Conservation (phyloP, 2,797 vertebrate genomes). For the Tokudaia tokunoshimensis region DNA sequence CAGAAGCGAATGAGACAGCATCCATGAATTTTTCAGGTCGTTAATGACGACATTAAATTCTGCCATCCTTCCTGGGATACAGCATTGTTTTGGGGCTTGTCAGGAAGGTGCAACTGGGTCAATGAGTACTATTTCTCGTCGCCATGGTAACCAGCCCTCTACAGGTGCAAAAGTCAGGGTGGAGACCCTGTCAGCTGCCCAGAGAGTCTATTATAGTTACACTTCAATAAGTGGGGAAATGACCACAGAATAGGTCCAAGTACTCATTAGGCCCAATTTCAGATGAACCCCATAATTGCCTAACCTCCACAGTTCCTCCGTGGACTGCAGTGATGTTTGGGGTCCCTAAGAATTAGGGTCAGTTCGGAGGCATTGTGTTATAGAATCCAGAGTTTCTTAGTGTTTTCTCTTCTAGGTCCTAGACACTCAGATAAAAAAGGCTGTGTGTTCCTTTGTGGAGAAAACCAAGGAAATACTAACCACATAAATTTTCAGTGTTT, state of each 20-base stretch:
- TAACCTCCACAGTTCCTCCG: too few species aligned
- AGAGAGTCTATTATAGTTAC: neutral
- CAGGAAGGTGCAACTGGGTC: neutral
- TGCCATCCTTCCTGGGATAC: neutral
- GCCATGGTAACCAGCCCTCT: neutral
- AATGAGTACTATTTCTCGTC: neutral
- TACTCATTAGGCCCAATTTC: neutral
- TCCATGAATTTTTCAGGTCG: neutral
- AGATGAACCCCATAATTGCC: neutral
- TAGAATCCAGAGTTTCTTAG: neutral
- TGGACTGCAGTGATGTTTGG: neutral
- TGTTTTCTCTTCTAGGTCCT: neutral
- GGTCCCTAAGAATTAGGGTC: neutral
- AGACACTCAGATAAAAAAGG: neutral
- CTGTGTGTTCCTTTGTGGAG: neutral
- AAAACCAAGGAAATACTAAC: neutral
- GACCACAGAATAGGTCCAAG: neutral
- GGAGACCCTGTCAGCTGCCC: neutral
- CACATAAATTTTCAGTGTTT: neutral
- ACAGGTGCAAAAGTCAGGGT: neutral
- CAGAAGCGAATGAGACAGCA: neutral
- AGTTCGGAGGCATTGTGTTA: neutral
- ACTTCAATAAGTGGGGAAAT: neutral
- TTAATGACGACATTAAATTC: neutral
- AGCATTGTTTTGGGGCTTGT: neutral